Base-by-base conservation (phyloP, 2,113 vertebrate species). In the Cygnus atratus region DNA sequence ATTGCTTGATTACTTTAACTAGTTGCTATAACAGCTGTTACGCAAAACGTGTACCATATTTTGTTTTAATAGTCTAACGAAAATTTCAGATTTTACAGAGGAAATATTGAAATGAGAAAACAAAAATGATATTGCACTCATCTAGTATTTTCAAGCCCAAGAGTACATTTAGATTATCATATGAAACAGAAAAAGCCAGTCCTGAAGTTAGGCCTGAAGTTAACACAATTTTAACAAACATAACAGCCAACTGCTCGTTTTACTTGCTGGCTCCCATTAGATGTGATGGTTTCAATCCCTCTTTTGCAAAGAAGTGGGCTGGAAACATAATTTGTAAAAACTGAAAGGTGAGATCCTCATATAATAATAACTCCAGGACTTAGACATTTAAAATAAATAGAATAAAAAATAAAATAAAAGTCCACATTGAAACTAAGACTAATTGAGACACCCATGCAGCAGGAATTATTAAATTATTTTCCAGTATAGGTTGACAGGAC, bases 281-380 rank as follows among this genome's bases (percentile, higher is more conserved):
- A 75, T 50, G 14, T n/a, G 54, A 26, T 29, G 43, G 26, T 50
- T 95, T 55, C 76, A 87, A 43, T 41, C 10, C 67, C 16, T 81
- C 21, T 46, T 75, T 39, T 72, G 29, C 18, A 72, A 70, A 76
- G 8, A 57, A 24, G 5, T 48, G 35, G 44, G 65, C 44, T 22
- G 39, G 31, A 70, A 81, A 48, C 5, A 52, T 37, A 7, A 55
- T 50, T 57, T 50, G 28, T 65, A 43, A 82, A 83, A 83, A 10
- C 2, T 22, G 59, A 35, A 66, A 29, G 2, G 55, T 39, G 55
- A 71, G 41, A 75, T 6, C 24, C n/a, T 79, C 41, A 66, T 13
- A 6, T 41, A 31, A 31, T n/a, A n/a, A 18, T 29, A 82, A 33
- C 1, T 8, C 15, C 9, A 7, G 2, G 5, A 83, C 0, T 1